Evolutionary conservation across 2,888 invertebrate genomes (phyloP), one percentile per base, ranked within the genome.

Genomic region (Archips crataeganus): DNA sequence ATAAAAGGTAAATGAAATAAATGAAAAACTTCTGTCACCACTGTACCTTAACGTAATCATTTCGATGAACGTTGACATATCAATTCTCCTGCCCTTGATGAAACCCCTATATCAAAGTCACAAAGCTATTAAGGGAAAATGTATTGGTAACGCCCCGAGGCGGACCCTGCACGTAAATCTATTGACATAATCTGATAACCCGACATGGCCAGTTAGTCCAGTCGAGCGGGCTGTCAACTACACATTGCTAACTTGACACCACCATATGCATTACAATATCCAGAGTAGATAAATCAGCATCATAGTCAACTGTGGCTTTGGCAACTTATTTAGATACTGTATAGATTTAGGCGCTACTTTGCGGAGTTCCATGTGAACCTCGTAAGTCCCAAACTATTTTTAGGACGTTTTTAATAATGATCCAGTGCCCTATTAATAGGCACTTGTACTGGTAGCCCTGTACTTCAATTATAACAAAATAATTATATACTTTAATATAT

Each of bases 121-220:
- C 64, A 60, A 23, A 68, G 64, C 69, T 51, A 59, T 65, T 65
- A 74, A 61, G 65, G 65, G 60, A 65, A 57, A 67, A 51, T 36
- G 59, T 39, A 64, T 45, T 71, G 62, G 62, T 39, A 60, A 69
- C 36, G 39, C 59, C 59, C 61, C 36, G 61, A 71, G 70, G 72
- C 74, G 78, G 78, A 64, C 54, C 54, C 51, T 71, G 51, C 76
- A 77, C 63, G 75, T 81, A 81, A 45, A 70, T 81, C 79, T 74
- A 80, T 80, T 79, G 64, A 75, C 77, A 79, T 83, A 82, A 86
- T 86, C 82, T 79, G 82, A 84, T 85, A 82, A 84, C 70, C 71
- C 49, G 78, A 76, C 79, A 76, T 76, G 77, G 75, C 77, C 75
- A 75, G 78, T 77, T 76, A 74, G 76, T 75, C 80, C 77, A 78